Percentiles rank a stretch among this genome's conserved stretches.
Evolutionary conservation across 1,140 invertebrate genomes (phyloP).

Genomic region (Leptestheria dahalacensis): DNA sequence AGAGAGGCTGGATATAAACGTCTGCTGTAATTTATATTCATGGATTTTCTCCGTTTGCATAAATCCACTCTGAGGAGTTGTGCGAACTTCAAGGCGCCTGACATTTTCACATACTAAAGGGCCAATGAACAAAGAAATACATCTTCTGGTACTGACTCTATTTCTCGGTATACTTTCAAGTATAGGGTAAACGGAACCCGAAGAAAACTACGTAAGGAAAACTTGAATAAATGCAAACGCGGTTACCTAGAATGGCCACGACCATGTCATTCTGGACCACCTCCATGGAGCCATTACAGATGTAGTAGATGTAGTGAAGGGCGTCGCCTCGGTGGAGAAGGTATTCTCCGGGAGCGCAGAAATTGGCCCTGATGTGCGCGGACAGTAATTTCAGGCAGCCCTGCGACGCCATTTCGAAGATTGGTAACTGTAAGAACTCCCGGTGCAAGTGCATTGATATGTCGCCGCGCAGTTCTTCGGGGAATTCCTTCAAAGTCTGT

Average conservation of each 20-base stretch:
- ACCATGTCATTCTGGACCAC: constrained; percentile 96
- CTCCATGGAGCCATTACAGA: constrained; percentile 96
- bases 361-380: constrained; percentile 74
- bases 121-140: too few relatives aligned
- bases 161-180: too few relatives aligned
- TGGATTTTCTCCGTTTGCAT: too few relatives aligned
- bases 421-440: constrained; percentile 82
- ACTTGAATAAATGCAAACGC: background rate
- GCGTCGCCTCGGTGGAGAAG: constrained; percentile 94
- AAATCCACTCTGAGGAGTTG: too few relatives aligned
- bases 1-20: too few relatives aligned
- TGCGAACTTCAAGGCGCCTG: too few relatives aligned
- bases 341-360: constrained; percentile 92
- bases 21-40: too few relatives aligned
- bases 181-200: too few relatives aligned
- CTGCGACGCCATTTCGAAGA: constrained; percentile 83
- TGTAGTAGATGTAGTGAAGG: constrained; percentile 86
- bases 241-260: constrained; percentile 85
- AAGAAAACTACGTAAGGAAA: background rate
- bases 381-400: constrained; percentile 82
- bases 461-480: constrained; percentile 83
- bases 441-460: constrained; percentile 89
- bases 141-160: too few relatives aligned
- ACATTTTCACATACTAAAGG: too few relatives aligned
- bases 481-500: constrained; percentile 89